phyloP scores from a whole-genome alignment of 1,140 invertebrate genomes.

The Octopus bimaculoides region DNA sequence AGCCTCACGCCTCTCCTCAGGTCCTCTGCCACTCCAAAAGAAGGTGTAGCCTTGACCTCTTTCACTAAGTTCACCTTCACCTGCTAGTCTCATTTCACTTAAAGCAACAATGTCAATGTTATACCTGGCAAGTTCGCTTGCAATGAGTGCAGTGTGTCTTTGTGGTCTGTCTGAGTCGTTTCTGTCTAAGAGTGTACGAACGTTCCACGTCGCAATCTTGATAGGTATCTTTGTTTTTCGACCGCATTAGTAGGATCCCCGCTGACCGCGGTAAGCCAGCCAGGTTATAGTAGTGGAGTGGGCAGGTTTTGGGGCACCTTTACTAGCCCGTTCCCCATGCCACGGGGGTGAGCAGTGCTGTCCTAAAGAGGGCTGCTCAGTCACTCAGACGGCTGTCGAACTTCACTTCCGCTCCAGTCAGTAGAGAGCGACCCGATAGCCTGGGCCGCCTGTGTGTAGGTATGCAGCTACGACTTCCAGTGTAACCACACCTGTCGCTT shows the following conservation, averaged over 20 bases:
- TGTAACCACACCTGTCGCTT: conserved; percentile 17
- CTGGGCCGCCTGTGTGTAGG: conserved; percentile 17
- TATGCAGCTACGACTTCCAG: conserved; percentile 15
- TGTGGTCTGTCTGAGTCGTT: conserved; percentile 8
- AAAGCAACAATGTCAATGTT: conserved; percentile 19
- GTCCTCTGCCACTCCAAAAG: conserved; percentile 17
- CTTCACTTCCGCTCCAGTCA: conserved; percentile 7
- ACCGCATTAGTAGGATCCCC: background rate
- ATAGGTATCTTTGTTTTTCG: background rate
- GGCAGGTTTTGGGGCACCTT: conserved; percentile 17
- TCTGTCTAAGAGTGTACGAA: conserved; percentile 16
- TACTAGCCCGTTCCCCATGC: conserved; percentile 17
- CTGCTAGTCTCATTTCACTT: conserved; percentile 17
- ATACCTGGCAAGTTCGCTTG: conserved; percentile 19
- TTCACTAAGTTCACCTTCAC: conserved; percentile 13
- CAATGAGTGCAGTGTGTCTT: conserved; percentile 20
- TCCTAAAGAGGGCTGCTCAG: conserved; percentile 21
- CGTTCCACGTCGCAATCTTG: conserved; percentile 15
- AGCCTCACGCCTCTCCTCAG: conserved; percentile 7
- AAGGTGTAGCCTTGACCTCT: conserved; percentile 19
- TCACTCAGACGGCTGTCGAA: conserved; percentile 16
- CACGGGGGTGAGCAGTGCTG: background rate
- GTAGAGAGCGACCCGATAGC: conserved; percentile 9
- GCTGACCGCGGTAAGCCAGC: background rate
- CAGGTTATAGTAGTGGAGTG: background rate